A percentile compares a stretch with the other conserved stretches of the same genome.
These are phyloP conservation scores for Cairina moschata DNA, from an alignment of 2,113 vertebrate genomes.

Conservation along the genomic window DNA sequence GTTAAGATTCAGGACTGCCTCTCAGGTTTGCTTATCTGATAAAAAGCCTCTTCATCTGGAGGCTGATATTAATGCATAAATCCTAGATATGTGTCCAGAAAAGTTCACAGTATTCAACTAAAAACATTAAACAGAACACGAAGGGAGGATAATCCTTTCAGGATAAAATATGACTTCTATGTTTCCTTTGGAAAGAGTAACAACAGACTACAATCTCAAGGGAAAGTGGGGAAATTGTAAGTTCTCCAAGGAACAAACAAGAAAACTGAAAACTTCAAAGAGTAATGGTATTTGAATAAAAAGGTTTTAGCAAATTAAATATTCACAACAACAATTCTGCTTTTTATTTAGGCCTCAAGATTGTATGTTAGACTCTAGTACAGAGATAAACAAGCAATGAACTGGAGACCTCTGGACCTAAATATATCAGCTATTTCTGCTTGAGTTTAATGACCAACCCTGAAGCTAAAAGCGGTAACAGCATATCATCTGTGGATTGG, in stretches of 20 bases:
- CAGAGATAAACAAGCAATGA: constrained; percentile 16
- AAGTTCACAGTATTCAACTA: constrained; percentile 53
- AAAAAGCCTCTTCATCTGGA: constrained; percentile 52
- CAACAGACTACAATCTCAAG: not conserved
- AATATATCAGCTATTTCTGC: constrained; percentile 46
- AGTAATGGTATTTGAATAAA: constrained; percentile 6
- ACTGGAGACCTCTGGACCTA: constrained; percentile 48
- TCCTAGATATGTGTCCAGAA: constrained; percentile 46
- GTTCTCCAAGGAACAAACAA: constrained; percentile 15
- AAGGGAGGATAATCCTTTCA: constrained; percentile 35
- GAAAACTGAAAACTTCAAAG: not conserved
- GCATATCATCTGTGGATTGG: constrained; percentile 42
- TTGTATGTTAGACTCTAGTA: not conserved
- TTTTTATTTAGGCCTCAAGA: constrained; percentile 1
- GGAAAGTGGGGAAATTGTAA: not conserved
- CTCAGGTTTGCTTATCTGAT: constrained; percentile 61
- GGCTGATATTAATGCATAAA: constrained; percentile 72
- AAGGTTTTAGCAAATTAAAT: not conserved
- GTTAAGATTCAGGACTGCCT: constrained; percentile 58
- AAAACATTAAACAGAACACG: constrained; percentile 50
- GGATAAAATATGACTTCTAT: constrained; percentile 28
- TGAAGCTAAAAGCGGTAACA: constrained; percentile 43
- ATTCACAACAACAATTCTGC: not conserved
- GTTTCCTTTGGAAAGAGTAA: constrained; percentile 33
- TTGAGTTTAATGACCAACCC: constrained; percentile 47